Conservation (phyloP, 2,113 vertebrate species). For the Penelope pileata region DNA sequence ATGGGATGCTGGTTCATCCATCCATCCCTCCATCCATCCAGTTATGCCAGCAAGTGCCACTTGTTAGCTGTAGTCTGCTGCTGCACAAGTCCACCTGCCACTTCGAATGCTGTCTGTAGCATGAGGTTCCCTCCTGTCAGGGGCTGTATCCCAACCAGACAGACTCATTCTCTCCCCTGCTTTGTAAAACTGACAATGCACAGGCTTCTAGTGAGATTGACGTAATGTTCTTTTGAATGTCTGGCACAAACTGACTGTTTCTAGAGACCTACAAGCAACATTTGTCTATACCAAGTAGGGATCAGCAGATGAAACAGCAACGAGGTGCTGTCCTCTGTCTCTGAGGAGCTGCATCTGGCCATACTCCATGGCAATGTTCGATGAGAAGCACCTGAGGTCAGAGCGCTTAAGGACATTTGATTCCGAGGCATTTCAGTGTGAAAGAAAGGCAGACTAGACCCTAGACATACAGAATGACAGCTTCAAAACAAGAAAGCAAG, state of each 20-base stretch:
- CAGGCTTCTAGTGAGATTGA: not conserved
- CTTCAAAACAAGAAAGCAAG: not conserved
- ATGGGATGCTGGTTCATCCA: not conserved
- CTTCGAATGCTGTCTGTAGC: not conserved
- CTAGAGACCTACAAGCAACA: not conserved
- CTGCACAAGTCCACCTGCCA: not conserved
- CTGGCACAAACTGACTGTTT: not conserved
- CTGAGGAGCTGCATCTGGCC: not conserved
- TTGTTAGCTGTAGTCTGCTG: not conserved
- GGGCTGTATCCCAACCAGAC: not conserved
- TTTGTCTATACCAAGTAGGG: not conserved
- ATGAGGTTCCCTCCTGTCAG: not conserved
- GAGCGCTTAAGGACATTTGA: not conserved
- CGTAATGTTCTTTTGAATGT: not conserved
- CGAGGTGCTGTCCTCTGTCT: not conserved
- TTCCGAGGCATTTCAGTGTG: not conserved
- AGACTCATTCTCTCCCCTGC: fast-evolving
- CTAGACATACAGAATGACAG: fast-evolving
- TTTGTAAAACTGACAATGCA: fast-evolving
- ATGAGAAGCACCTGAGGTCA: not conserved
- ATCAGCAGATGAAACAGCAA: not conserved
- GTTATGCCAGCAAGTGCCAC: not conserved
- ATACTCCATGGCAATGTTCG: not conserved
- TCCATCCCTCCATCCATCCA: not conserved
- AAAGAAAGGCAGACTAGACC: not conserved